Conservation (phyloP, 2,113 vertebrate species). For the Sapayoa aenigma region DNA sequence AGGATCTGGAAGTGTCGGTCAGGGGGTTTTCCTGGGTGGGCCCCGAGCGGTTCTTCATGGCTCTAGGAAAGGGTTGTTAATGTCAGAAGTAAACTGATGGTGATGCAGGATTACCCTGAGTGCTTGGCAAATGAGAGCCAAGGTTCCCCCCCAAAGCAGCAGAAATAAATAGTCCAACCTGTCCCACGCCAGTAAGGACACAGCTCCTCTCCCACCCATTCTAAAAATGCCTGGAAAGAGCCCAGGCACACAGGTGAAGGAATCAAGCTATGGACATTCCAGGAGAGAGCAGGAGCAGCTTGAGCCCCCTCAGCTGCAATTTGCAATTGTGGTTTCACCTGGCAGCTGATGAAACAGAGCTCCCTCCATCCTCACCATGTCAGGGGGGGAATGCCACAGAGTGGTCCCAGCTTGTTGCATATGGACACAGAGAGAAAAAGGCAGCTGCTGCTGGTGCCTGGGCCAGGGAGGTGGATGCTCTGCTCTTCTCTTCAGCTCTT, state of each 20-base stretch:
- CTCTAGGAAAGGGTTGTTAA: neutral
- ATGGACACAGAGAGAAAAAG: neutral
- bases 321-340: neutral
- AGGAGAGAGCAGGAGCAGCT: neutral
- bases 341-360: neutral
- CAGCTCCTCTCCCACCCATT: neutral
- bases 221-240: neutral
- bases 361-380: accelerated
- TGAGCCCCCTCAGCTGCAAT: neutral
- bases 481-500: neutral
- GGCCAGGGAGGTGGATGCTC: neutral
- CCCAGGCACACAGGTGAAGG: accelerated
- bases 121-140: neutral
- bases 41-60: accelerated
- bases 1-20: neutral
- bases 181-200: accelerated
- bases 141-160: neutral
- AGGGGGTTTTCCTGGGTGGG: neutral
- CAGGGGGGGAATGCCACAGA: neutral
- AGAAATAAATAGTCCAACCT: neutral
- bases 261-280: accelerated
- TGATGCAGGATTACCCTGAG: neutral
- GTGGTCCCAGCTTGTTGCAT: accelerated
- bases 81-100: neutral
- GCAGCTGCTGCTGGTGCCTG: neutral